Evolutionary conservation across 2,888 invertebrate genomes (phyloP), one percentile per base, ranked within the genome.

Genomic region (Orgyia antiqua): DNA sequence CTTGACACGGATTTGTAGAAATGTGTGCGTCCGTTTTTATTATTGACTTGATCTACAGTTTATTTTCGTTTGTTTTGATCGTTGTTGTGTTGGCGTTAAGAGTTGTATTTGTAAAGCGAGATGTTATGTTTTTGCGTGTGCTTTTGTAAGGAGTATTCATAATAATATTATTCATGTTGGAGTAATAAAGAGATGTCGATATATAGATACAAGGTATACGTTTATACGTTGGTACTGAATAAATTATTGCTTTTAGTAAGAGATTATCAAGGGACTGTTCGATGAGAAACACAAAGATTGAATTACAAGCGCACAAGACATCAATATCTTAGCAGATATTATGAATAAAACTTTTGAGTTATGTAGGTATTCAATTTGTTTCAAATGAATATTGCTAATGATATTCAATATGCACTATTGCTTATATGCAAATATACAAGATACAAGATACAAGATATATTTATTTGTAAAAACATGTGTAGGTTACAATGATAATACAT

Each of bases 1-100:
- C 73, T 62, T 74, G 78, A 77, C 77, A 74, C 68, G 77, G 78
- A 78, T 79, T 77, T 77, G 80, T 77, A 68, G 75, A 70, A 71
- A 76, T 69, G 68, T 65, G 75, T 75, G 69, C 58, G 63, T 53
- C 59, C 52, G 48, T 55, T 67, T 58, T 55, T 60, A n/a, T 57
- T 50, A 4, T 44, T 48, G 45, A 45, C 42, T 45, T 67, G 69
- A 67, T 58, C 65, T 55, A 54, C 38, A 46, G 45, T 38, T 40
- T 33, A 27, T 11, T 33, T 30, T 31, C 24, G 10, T 38, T 42
- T 39, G 65, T 52, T 62, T 44, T 63, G 35, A 51, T 40, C 53
- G 54, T 59, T 75, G 66, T 52, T 36, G 13, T 29, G 23, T 33
- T 25, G 11, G 25, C 1, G 10, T 29, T 68, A 68, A 59, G 51